phyloP scores from a whole-genome alignment of 2,113 vertebrate species.

The Corapipo altera region DNA sequence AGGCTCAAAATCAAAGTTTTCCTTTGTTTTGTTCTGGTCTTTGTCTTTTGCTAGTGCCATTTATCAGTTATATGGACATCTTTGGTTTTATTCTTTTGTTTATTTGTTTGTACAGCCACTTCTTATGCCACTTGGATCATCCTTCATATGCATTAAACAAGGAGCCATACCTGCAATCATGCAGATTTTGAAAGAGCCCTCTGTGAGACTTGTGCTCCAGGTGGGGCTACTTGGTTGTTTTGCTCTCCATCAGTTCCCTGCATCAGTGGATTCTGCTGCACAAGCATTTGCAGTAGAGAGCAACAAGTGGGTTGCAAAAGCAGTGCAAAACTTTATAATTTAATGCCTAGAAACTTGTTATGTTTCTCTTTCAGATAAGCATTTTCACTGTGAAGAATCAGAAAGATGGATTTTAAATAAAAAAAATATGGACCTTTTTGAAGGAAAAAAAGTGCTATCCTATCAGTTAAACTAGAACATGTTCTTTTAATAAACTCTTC shows the following conservation, averaged over 20 bases:
- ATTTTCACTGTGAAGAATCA: neutral
- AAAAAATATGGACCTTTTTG: neutral
- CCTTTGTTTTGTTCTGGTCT: neutral
- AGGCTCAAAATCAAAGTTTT: neutral
- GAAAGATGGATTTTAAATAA: neutral
- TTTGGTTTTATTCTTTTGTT: neutral
- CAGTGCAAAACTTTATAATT: neutral
- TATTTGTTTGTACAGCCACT: neutral
- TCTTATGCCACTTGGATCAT: neutral
- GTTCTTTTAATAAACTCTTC: neutral
- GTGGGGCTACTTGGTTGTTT: neutral
- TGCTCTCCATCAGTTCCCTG: neutral
- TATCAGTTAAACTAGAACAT: neutral
- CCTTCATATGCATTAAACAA: neutral
- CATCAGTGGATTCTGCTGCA: neutral
- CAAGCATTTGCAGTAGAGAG: neutral
- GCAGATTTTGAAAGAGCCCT: neutral
- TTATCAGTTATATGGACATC: neutral
- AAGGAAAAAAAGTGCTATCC: neutral
- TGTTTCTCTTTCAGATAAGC: neutral
- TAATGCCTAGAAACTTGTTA: neutral
- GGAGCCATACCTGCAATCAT: neutral
- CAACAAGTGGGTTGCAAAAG: neutral
- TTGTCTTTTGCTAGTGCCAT: neutral
- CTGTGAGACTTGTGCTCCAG: neutral